Base-by-base conservation (phyloP, 2,888 invertebrate genomes). In the Ophion costatus region DNA sequence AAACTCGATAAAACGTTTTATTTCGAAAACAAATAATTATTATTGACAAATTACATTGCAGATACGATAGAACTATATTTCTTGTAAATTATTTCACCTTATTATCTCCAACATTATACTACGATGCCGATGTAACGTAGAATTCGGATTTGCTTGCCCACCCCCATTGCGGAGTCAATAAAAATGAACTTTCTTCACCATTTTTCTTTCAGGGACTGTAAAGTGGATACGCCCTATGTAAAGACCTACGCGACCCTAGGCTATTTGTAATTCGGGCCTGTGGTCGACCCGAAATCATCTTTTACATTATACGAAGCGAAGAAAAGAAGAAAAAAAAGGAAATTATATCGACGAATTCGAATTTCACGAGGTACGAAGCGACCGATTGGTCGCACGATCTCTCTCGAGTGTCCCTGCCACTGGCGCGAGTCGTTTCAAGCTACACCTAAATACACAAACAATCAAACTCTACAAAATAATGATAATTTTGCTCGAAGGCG, bases 181-280 rank as follows among this genome's bases (percentile, higher is more conserved):
- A 38, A 10, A 61, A 56, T 51, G 22, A 64, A 33, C 20, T 42
- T 42, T 51, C 61, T 85, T 76, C 38, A n/a, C 42, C 89, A 91
- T 94, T 94, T 94, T 92, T 94, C 94, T 96, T 95, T 90, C 96
- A 98, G 98, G 95, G 97, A 97, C 94, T 97, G 97, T 95, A 96
- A 96, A 94, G 96, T 96, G 95, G 97, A 98, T 94, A 96, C 97
- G 94, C 97, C 98, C 94, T 98, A 98, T 95, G 98, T 98, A 94
- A 98, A 98, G 96, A 98, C 98, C 93, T 98, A 98, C 94, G 97
- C 98, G 94, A 98, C 98, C 91, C 96, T 98, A 94, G 98, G 98
- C 94, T 98, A 98, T 94, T 97, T 98, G 95, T 98, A 97, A 96
- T 66, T 82, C 82, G 57, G 79, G 59, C 71, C 79, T 45, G 61